These are phyloP conservation scores for Sclerodermus sp. DNA, from an alignment of 2,888 invertebrate genomes.

Conservation along the genomic window DNA sequence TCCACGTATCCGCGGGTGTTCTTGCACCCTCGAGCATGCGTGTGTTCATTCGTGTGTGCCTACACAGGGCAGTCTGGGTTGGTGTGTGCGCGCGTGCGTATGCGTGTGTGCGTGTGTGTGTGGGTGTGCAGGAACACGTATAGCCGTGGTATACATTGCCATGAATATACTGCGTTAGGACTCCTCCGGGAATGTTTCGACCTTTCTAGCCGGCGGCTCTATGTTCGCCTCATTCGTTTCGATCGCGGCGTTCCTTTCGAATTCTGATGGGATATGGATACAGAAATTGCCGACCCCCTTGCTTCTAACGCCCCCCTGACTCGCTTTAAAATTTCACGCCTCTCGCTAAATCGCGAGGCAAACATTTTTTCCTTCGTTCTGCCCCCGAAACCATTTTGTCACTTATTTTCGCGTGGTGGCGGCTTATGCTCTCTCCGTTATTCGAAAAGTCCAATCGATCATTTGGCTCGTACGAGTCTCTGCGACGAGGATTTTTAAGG, in stretches of 20 bases:
- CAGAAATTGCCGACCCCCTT: not conserved
- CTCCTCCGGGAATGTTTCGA: constrained; percentile 30
- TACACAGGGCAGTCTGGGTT: not conserved
- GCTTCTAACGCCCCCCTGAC: not conserved
- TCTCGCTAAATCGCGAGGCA: not conserved
- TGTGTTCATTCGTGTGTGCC: not conserved
- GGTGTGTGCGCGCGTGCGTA: not conserved
- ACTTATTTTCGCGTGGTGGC: no score
- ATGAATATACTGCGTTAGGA: constrained; percentile 30
- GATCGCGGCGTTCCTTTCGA: not conserved
- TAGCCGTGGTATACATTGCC: constrained; percentile 16
- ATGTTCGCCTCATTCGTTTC: not conserved
- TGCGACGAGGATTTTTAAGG: no score
- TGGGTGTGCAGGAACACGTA: constrained; percentile 15
- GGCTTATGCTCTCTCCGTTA: no score
- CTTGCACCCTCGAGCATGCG: not conserved
- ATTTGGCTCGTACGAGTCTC: no score
- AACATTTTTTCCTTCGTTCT: not conserved
- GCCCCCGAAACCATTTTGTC: no score
- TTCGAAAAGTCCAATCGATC: no score
- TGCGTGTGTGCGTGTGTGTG: constrained; percentile 8
- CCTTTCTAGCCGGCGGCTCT: constrained; percentile 1
- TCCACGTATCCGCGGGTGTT: constrained; percentile 6
- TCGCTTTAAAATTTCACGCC: not conserved
- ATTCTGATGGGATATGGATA: not conserved